Base-by-base conservation (phyloP, 2,113 vertebrate genomes). In the Prolemur simus region DNA sequence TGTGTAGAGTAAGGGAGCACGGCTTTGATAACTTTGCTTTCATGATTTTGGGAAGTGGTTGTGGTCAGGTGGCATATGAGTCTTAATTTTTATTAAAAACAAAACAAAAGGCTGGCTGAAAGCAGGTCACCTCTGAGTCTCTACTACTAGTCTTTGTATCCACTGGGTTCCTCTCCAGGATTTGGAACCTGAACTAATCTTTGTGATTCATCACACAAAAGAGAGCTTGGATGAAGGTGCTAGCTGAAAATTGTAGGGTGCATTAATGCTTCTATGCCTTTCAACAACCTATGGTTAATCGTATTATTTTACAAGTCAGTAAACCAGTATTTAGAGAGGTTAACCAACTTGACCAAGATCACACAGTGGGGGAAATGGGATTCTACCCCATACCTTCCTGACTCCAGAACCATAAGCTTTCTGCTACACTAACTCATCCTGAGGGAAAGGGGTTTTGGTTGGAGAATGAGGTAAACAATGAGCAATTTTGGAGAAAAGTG, bases 141-240 rank as follows among this genome's bases (percentile, higher is more conserved):
- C 71, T 17, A 32, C 25, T 68, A 81, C 32, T 52, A 32, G 21
- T 68, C 29, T 81, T 32, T 87, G 14, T 71, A 68, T 49, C 15
- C 27, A 45, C 29, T 13, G 18, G 73, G 29, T 23, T 52, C 7
- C 7, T 10, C 9, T 68, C 32, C 54, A 77, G 58, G 45, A 27
- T 29, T 66, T 91, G 17, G 49, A 52, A 81, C 74, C 47, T 74
- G 74, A 3, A 39, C 18, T 74, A 13, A 58, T 66, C 25, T 69
- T 89, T 85, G 81, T 89, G 78, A 95, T 56, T 89, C 54, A 15
- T 60, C 56, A 84, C 34, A 56, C 25, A 81, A 85, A 95, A 54
- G n/a, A 42, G 12, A 18, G 32, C 27, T 64, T 96, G 56, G 39
- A 34, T 29, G 32, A 80, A 69, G 20, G 52, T 3, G 2, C 47